Evolutionary conservation across 2,113 vertebrate species (phyloP), one percentile per base, ranked within the genome.

Genomic region (Cyanoderma ruficeps): DNA sequence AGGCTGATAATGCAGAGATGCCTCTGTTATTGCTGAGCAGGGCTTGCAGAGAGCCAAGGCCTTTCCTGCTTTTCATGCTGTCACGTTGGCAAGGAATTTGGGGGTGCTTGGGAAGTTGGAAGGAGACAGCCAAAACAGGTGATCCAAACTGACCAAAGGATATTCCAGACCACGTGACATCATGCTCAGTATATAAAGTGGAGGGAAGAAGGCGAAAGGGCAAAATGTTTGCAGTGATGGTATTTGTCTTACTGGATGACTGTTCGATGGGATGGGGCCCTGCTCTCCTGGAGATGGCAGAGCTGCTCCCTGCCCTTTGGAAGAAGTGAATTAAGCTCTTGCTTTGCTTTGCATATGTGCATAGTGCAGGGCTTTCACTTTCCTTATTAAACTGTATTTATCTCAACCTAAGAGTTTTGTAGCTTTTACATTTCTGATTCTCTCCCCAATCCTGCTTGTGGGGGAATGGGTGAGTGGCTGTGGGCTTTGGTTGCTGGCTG

Each of bases 41-140:
- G 20, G 35, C 44, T 42, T 42, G 5, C 71, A 50, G 44, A 59
- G 44, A 86, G 18, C 31, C 11, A 44, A 27, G 22, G 27, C 7
- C 11, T 9, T 59, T 59, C 9, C 31, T 37, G 44, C 52, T 76
- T 6, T 15, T 59, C 2, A 0, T 6, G 5, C 8, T 57, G 83
- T 44, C 35, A 7, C 0, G 1, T 37, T 86, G 71, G 11, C 6
- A 20, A 31, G 25, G 37, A 21, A 1, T 3, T 0, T 76, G 17
- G 9, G 19, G 20, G 2, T 21, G 5, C 20, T 13, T 76, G 52
- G 35, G 22, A 52, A 3, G 7, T 0, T 27, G 63, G 25, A 31
- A 76, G 31, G 25, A 33, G 37, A 60, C 37, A 68, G 22, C 25
- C 2, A 0, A 21, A 3, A 50, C 24, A 59, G 31, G 71, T 24